Evolutionary conservation across 2,797 vertebrate species (phyloP).

Genomic region (Siniperca obscura): DNA sequence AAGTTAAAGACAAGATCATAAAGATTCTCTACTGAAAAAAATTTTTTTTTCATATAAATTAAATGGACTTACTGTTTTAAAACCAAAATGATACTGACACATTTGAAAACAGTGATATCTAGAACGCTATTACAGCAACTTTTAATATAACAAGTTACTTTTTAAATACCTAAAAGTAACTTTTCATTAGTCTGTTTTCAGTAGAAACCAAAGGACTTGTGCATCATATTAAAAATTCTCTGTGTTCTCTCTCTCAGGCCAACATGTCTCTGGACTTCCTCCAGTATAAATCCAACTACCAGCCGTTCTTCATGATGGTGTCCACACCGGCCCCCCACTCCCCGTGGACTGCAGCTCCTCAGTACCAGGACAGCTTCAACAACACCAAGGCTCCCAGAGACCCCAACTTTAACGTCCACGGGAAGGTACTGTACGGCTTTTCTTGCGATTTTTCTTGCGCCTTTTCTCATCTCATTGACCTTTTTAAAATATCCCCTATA

Average conservation of each 20-base stretch:
- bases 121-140: neutral
- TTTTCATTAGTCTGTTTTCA: neutral
- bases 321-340: constrained; percentile 96
- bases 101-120: no score
- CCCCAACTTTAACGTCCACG: constrained; percentile 95
- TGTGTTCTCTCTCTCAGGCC: constrained; percentile 82
- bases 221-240: neutral
- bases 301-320: constrained; percentile 99
- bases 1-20: neutral
- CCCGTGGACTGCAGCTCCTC: constrained; percentile 95
- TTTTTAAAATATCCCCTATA: neutral
- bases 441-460: rapidly evolving
- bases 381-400: constrained; percentile 91
- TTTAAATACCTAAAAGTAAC: no score
- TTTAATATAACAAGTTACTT: no score
- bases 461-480: no score
- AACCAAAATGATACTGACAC: no score
- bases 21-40: neutral
- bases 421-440: constrained; percentile 85
- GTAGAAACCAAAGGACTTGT: neutral
- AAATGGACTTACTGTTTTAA: no score
- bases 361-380: constrained; percentile 90
- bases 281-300: constrained; percentile 91
- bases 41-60: no score
- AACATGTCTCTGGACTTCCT: constrained; percentile 96